These are phyloP conservation scores for Callorhinus ursinus DNA, from an alignment of 2,113 vertebrate genomes.

Conservation along the genomic window DNA sequence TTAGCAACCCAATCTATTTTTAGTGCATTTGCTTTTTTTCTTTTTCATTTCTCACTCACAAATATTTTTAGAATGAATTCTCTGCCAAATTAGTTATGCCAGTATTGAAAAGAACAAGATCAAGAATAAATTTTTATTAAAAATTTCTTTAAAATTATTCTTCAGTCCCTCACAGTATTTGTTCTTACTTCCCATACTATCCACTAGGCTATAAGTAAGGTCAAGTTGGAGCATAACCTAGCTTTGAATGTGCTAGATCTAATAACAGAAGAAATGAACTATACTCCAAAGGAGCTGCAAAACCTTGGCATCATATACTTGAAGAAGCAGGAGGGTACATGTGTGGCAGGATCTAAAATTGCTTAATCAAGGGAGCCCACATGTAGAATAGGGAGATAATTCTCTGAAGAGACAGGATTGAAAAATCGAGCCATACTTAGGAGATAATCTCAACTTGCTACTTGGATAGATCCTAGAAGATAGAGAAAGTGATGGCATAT, in stretches of 20 bases:
- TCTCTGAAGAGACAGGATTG: neutral
- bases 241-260: neutral
- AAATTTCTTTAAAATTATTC: neutral
- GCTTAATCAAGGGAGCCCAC: neutral
- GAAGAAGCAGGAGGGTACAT: neutral
- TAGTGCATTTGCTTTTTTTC: neutral
- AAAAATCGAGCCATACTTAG: neutral
- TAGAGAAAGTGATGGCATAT: neutral
- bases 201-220: neutral
- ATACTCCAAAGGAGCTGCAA: neutral
- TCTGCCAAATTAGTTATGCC: neutral
- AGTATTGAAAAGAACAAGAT: neutral
- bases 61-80: neutral
- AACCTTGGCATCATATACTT: neutral
- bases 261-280: neutral
- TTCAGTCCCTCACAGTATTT: neutral
- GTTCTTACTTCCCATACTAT: neutral
- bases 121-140: neutral
- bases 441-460: neutral
- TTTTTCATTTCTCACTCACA: neutral
- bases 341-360: neutral
- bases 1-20: neutral
- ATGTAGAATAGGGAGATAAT: neutral
- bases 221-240: neutral
- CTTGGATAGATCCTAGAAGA: neutral